Percentiles rank a stretch among this genome's conserved stretches.
Conservation (phyloP, 2,888 invertebrate species). For the Seira musarum region DNA sequence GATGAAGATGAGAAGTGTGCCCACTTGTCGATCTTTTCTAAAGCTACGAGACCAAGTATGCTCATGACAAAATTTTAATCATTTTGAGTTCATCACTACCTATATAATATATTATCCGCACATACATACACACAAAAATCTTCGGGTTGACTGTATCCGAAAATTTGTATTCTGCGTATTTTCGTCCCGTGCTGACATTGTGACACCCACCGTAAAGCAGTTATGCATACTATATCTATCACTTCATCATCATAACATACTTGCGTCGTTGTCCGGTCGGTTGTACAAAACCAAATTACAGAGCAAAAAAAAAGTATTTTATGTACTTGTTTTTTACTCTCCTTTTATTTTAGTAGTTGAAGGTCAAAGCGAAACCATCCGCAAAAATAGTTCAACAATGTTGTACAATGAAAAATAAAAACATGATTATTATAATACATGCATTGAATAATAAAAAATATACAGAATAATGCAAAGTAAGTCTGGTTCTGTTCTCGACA, state of each 20-base stretch:
- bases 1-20: constrained; percentile 42
- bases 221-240: constrained; percentile 22
- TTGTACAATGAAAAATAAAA: not conserved
- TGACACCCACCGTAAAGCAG: not conserved
- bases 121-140: not conserved
- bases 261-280: constrained; percentile 13
- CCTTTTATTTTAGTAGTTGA: constrained; percentile 41
- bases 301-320: constrained; percentile 16
- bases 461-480: no score
- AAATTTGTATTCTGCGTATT: not conserved
- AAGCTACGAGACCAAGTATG: constrained; percentile 15
- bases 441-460: no score
- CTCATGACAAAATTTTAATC: constrained; percentile 1
- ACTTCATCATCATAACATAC: constrained; percentile 32
- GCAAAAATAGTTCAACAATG: constrained; percentile 24
- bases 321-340: not conserved
- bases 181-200: not conserved
- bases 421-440: no score
- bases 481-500: no score
- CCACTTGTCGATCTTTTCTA: constrained; percentile 23
- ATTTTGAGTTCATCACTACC: not conserved
- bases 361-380: constrained; percentile 37
- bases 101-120: not conserved
- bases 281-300: constrained; percentile 22
- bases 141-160: no score